These are phyloP conservation scores for Drosophila hamatofila DNA, from an alignment of 2,888 invertebrate species.

Conservation along the genomic window DNA sequence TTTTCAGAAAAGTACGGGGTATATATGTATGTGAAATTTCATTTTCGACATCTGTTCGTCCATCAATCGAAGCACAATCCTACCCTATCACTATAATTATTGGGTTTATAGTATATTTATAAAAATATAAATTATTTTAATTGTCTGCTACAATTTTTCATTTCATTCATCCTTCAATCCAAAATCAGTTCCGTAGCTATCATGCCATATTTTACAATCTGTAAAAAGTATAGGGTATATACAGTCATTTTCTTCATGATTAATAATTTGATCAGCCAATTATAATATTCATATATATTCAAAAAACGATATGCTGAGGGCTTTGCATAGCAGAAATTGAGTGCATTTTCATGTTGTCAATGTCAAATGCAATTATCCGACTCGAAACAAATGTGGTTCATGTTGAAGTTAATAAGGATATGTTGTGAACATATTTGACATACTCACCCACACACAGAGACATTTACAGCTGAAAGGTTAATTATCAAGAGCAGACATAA, in stretches of 20 bases:
- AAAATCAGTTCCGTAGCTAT: background rate
- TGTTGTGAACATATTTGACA: constrained; percentile 9
- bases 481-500: constrained; percentile 59
- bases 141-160: background rate
- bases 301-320: background rate
- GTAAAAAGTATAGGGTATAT: background rate
- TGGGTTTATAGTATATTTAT: too few species aligned
- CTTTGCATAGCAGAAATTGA: constrained; percentile 33
- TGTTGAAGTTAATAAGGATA: constrained; percentile 31
- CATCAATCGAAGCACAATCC: too few species aligned
- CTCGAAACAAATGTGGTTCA: constrained; percentile 37
- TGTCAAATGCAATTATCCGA: constrained; percentile 54
- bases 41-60: too few species aligned
- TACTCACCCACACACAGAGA: constrained; percentile 27
- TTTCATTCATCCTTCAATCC: background rate
- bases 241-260: background rate
- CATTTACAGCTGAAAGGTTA: constrained; percentile 64
- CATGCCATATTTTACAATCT: too few species aligned
- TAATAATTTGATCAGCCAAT: constrained; percentile 1
- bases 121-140: too few species aligned
- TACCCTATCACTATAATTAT: too few species aligned
- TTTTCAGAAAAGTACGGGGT: too few species aligned
- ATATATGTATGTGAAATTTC: too few species aligned
- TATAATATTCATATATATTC: constrained; percentile 1
- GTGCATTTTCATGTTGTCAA: constrained; percentile 66